Conservation (phyloP, 2,113 vertebrate genomes). For the Notothenia rossii region DNA sequence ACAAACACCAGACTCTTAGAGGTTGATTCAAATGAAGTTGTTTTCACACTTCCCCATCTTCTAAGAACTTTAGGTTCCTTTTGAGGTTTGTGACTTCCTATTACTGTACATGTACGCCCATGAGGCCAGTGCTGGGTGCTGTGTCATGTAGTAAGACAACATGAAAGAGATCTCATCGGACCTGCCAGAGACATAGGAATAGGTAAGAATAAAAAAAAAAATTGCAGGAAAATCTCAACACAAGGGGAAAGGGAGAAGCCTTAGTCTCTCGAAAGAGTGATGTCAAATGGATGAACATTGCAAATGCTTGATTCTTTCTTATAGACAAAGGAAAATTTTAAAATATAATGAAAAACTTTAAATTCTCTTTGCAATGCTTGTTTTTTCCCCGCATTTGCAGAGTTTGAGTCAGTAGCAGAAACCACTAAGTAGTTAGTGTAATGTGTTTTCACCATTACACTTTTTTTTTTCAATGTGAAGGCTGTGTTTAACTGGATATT, state of each 20-base stretch:
- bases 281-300: not conserved
- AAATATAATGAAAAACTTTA: not conserved
- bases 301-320: not conserved
- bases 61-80: slow-evolving; percentile 22
- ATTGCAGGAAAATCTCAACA: too few species aligned
- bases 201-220: too few species aligned
- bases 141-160: not conserved
- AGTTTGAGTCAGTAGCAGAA: not conserved
- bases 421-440: not conserved
- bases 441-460: not conserved
- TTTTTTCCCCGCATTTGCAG: not conserved
- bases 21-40: not conserved
- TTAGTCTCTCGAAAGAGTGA: too few species aligned
- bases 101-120: not conserved
- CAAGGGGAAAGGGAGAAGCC: too few species aligned
- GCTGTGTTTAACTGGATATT: not conserved
- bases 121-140: not conserved
- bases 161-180: not conserved
- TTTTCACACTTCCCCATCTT: not conserved
- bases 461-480: not conserved
- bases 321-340: not conserved
- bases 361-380: not conserved
- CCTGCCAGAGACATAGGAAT: not conserved
- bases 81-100: slow-evolving; percentile 61
- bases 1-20: not conserved